These are phyloP conservation scores for Telmatherina bonti DNA, from an alignment of 2,797 vertebrate genomes.

Conservation along the genomic window DNA sequence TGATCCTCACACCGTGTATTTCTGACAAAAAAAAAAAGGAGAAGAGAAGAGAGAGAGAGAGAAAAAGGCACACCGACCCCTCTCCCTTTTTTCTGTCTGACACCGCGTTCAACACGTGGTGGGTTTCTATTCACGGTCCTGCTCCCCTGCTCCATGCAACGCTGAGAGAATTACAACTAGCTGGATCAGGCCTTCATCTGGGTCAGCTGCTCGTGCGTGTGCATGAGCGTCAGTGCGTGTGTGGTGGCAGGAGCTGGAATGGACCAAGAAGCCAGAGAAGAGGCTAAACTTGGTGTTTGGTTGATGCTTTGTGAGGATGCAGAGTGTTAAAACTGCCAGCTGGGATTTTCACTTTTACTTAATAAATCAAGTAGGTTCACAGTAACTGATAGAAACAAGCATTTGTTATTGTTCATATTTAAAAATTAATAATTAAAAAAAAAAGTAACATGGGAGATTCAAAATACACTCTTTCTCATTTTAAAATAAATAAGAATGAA, in stretches of 20 bases:
- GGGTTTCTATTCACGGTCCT: constrained; percentile 66
- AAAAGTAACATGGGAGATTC: background rate
- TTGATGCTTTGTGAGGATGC: constrained; percentile 25
- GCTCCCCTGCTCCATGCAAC: constrained; percentile 59
- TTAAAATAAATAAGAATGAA: constrained; percentile 3
- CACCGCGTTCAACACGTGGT: constrained; percentile 83
- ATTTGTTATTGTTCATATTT: no score
- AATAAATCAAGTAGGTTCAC: background rate
- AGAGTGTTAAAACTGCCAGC: no score
- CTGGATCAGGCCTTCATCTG: constrained; percentile 75
- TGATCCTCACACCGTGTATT: constrained; percentile 61
- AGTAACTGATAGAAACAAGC: background rate
- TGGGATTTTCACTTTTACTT: background rate
- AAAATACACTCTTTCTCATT: constrained; percentile 11
- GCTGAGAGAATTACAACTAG: constrained; percentile 79
- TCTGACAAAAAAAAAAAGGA: constrained; percentile 22
- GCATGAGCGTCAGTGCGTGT: constrained; percentile 3
- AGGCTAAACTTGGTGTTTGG: constrained; percentile 26
- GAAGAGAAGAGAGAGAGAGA: no score
- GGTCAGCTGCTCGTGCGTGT: constrained; percentile 67
- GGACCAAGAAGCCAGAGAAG: constrained; percentile 16
- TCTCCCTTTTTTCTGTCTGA: constrained; percentile 37
- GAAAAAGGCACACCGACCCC: no score
- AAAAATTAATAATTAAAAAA: no score
- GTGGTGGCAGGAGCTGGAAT: constrained; percentile 15